Conservation (phyloP, 1,140 invertebrate genomes). For the Propsilocerus akamusi region DNA sequence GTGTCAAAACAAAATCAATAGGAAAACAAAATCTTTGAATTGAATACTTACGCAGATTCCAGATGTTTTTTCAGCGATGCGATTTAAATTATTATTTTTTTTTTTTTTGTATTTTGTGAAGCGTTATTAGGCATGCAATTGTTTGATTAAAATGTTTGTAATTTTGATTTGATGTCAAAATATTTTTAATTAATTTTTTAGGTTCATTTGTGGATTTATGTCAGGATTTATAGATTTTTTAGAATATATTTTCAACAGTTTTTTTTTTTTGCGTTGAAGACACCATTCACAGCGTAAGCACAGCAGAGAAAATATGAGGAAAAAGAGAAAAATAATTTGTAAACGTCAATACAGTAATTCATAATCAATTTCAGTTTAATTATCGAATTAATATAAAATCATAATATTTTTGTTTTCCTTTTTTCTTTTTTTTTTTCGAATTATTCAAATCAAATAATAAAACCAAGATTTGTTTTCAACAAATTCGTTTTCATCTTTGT, state of each 20-base stretch:
- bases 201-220: constrained; percentile 8
- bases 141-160: constrained; percentile 5
- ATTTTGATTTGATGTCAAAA: constrained; percentile 7
- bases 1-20: too few relatives aligned
- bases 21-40: too few relatives aligned
- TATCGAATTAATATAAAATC: too few relatives aligned
- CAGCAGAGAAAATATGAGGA: constrained; percentile 52
- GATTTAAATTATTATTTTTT: constrained; percentile 11
- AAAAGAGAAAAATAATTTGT: constrained; percentile 42
- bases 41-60: constrained; percentile 1
- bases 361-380: too few relatives aligned
- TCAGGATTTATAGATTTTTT: constrained; percentile 24
- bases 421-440: too few relatives aligned
- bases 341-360: constrained; percentile 19
- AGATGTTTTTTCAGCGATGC: too few relatives aligned
- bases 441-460: too few relatives aligned
- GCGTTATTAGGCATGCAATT: constrained; percentile 8
- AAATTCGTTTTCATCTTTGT: too few relatives aligned
- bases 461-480: too few relatives aligned
- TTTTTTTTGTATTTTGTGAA: constrained; percentile 15
- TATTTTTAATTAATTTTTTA: constrained; percentile 9
- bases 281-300: constrained; percentile 49
- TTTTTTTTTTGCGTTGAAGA: constrained; percentile 46
- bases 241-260: constrained; percentile 29
- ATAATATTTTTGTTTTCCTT: too few relatives aligned